Base-by-base conservation (phyloP, 2,888 invertebrate genomes). In the Melolontha melolontha region DNA sequence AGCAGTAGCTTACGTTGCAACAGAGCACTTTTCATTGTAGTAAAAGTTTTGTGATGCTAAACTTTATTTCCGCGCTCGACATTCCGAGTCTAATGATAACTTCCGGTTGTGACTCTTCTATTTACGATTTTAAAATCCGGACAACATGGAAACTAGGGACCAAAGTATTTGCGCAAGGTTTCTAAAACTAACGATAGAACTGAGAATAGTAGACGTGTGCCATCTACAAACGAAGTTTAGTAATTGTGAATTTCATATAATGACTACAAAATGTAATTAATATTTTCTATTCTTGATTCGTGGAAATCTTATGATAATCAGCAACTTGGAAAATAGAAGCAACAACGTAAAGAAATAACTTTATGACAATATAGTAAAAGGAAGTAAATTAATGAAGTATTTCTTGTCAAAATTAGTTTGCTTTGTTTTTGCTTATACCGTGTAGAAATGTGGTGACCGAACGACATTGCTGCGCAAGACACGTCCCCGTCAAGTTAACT, bases 1-100 rank as follows among this genome's bases (percentile, higher is more conserved):
- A 10, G 8, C 12, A 5, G 5, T 14, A n/a, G 44, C 14, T n/a
- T 10, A 29, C n/a, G 34, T 51, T 29, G 5, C 12, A 5, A 12
- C 5, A 6, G 27, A 51, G 51, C 27, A 12, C 34, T 29, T 29
- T 27, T 29, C 29, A 12, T 51, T n/a, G 27, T 51, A 29, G 29
- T 51, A 51, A 51, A 51, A 51, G 29, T 51, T 51, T 51, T 29
- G 51, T 27, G 11, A 29, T 29, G 51, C n/a, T 29, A 27, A 51
- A 51, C 51, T 51, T 51, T 51, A 51, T 51, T 51, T 51, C 51
- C 29, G 51, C 2, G n/a, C 51, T 51, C 51, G 27, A 7, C 29
- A 51, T 51, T 27, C 51, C 51, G 51, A 12, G 27, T 51, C 51
- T 51, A 29, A 51, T 29, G 51, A 29, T 27, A 51, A 27, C 29